Evolutionary conservation across 2,888 invertebrate genomes (phyloP).

Genomic region (Epicampocera succincta): DNA sequence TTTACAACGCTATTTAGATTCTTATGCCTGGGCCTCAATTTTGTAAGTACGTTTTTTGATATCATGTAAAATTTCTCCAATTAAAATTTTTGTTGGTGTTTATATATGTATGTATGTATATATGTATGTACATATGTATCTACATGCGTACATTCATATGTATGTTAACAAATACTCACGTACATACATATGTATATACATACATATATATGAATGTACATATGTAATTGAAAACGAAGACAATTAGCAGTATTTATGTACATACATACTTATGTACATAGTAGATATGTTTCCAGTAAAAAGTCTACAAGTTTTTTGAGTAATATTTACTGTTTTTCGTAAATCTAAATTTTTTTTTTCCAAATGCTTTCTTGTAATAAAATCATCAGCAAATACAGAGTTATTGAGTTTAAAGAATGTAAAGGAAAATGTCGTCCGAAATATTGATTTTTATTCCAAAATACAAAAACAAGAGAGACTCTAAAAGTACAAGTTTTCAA

Average conservation of each 20-base stretch:
- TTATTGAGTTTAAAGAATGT: not conserved
- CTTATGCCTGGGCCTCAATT: conserved; percentile 69
- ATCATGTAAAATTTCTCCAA: conserved; percentile 20
- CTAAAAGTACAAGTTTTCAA: conserved; percentile 32
- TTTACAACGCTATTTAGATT: conserved; percentile 54
- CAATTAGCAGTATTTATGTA: too few species aligned
- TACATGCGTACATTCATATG: not conserved
- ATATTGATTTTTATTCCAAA: conserved; percentile 57
- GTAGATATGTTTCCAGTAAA: not conserved
- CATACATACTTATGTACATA: not conserved
- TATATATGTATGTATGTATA: not conserved
- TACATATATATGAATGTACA: not conserved
- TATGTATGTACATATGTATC: not conserved
- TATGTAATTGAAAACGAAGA: not conserved
- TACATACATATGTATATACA: conserved; percentile 15
- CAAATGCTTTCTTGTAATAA: too few species aligned
- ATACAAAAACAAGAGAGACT: conserved; percentile 32
- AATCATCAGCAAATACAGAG: not conserved
- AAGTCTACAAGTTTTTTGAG: too few species aligned
- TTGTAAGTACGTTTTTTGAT: conserved; percentile 53
- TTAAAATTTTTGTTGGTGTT: not conserved
- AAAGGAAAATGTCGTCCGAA: conserved; percentile 7
- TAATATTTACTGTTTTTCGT: not conserved
- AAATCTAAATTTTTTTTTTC: too few species aligned
- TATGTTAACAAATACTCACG: not conserved